Percentiles rank a stretch among this genome's conserved stretches.
Evolutionary conservation across 2,113 vertebrate genomes (phyloP).

Genomic region (Otis tarda): DNA sequence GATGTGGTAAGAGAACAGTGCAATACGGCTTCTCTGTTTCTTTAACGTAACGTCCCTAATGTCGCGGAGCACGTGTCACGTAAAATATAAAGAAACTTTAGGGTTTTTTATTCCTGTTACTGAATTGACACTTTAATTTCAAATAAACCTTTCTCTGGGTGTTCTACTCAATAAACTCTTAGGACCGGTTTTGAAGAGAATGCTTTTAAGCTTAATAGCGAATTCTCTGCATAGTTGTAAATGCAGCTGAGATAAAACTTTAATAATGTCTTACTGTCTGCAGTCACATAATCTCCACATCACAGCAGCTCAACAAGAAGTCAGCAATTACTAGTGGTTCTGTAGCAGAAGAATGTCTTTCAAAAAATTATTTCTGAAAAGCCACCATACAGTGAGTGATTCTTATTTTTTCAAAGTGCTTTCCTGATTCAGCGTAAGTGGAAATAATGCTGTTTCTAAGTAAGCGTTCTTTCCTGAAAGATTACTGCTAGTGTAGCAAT

Average conservation of each 20-base stretch:
- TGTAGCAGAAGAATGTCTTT: not conserved
- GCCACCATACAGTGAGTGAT: not conserved
- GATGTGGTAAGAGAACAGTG: too few species aligned
- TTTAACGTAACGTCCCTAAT: rapidly evolving
- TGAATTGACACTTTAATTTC: not conserved
- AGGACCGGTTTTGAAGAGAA: not conserved
- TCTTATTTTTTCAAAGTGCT: not conserved
- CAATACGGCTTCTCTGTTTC: too few species aligned
- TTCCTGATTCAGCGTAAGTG: not conserved
- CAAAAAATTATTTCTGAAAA: not conserved
- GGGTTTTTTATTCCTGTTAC: not conserved
- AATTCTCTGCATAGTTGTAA: not conserved
- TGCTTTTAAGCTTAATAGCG: not conserved
- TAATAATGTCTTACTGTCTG: not conserved
- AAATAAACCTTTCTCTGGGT: not conserved
- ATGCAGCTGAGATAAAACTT: not conserved
- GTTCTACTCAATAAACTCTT: not conserved
- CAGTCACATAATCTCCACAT: too few species aligned
- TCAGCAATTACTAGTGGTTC: not conserved
- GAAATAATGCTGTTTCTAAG: not conserved
- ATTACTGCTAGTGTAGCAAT: not conserved
- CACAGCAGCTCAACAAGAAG: too few species aligned
- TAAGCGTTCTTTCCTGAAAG: not conserved
- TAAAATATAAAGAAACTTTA: not conserved
- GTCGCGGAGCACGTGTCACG: rapidly evolving